Percentiles rank a stretch among this genome's conserved stretches.
These are phyloP conservation scores for Paracanthobrama guichenoti DNA, from an alignment of 2,113 vertebrate genomes.

Conservation along the genomic window DNA sequence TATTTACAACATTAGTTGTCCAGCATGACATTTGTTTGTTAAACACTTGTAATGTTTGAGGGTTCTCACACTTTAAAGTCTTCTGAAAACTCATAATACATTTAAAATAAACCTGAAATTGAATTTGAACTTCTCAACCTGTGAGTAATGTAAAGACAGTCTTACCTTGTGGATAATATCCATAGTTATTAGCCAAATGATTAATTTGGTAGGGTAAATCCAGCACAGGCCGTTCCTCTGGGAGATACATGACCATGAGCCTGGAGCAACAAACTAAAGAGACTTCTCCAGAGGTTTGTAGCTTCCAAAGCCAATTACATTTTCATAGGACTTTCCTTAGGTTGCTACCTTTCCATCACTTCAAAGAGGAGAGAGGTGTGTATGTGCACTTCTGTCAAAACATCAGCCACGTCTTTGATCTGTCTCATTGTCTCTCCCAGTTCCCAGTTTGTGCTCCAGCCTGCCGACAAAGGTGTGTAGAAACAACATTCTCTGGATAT, in stretches of 20 bases:
- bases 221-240: slow-evolving; percentile 38
- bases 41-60: not conserved
- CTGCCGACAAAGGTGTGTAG: slow-evolving; percentile 47
- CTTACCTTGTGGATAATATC: slow-evolving; percentile 53
- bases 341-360: slow-evolving; percentile 17
- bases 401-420: slow-evolving; percentile 58
- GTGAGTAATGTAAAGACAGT: not conserved
- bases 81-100: no score
- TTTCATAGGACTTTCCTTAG: not conserved
- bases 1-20: not conserved
- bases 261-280: slow-evolving; percentile 9
- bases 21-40: not conserved
- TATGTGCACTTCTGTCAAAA: slow-evolving; percentile 35
- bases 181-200: slow-evolving; percentile 47
- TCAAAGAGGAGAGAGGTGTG: slow-evolving; percentile 50
- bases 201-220: slow-evolving; percentile 51
- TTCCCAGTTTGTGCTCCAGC: slow-evolving; percentile 35
- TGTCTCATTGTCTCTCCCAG: slow-evolving; percentile 32
- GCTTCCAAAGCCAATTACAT: not conserved
- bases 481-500: slow-evolving; percentile 40
- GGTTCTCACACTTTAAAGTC: not conserved
- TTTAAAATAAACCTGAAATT: not conserved
- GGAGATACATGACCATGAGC: slow-evolving; percentile 57
- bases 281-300: slow-evolving; percentile 18
- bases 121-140: not conserved